A percentile compares a stretch with the other conserved stretches of the same genome.
Conservation (phyloP, 2,797 vertebrate species). For the Peromyscus eremicus region DNA sequence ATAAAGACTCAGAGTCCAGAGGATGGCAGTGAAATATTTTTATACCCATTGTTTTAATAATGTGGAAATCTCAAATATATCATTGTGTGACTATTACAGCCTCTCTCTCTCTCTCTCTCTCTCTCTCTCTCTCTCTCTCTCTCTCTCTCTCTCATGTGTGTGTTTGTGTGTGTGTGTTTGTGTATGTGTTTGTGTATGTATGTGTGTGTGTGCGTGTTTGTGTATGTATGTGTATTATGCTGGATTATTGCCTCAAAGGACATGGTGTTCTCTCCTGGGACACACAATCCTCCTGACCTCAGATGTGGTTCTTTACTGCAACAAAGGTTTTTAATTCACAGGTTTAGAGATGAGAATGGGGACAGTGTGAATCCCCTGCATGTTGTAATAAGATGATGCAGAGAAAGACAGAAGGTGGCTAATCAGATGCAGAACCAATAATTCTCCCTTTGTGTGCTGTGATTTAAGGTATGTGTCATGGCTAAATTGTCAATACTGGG, state of each 20-base stretch:
- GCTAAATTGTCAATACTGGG: neutral
- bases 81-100: neutral
- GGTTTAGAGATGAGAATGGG: neutral
- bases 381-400: neutral
- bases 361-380: neutral
- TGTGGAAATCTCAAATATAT: neutral
- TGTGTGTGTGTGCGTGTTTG: neutral
- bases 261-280: neutral
- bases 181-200: neutral
- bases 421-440: neutral
- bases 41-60: neutral
- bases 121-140: neutral
- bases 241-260: neutral
- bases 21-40: neutral
- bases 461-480: conserved; percentile 12
- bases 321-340: neutral
- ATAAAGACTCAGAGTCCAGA: neutral
- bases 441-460: neutral
- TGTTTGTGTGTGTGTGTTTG: no score
- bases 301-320: neutral
- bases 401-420: neutral
- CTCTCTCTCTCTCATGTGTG: no score
- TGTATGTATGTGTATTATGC: neutral
- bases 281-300: neutral
- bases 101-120: neutral